Evolutionary conservation across 2,797 vertebrate species (phyloP), one percentile per base, ranked within the genome.

Genomic region (Tokudaia tokunoshimensis): DNA sequence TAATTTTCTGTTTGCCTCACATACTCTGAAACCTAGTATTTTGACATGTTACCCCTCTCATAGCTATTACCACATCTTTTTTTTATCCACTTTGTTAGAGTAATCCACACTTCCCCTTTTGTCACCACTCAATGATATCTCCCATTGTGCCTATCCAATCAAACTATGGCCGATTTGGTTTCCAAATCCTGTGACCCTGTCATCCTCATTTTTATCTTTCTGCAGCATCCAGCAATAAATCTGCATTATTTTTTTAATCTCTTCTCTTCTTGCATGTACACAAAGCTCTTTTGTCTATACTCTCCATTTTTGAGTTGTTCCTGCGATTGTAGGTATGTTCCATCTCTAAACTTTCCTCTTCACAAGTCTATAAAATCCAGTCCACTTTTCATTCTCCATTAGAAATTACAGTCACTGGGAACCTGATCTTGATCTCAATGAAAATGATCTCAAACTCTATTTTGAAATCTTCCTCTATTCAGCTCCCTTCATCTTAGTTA

Each of bases 1-100:
- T 90, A 17, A 6, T 17, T 86, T 65, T 55, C 59, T 59, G 76
- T 55, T 83, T 41, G 86, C 50, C 50, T 31, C 0, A 59, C 12
- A 4, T 91, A 57, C n/a, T 90, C 81, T 67, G 79, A 91, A 82
- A 92, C 41, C 41, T 61, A 91, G 52, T 41, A 26, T 86, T 87
- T 65, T 74, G 47, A 31, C 34, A 89, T 44, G 10, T 10, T 65
- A 41, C 15, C 44, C 19, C 72, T 80, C 19, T 89, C 55, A 72
- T 2, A 6, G 31, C 15, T 13, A 86, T 5, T 63, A 31, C 74
- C 24, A 31, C 2, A 11, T 57, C 31, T 59, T 9, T 44, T 17
- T 92, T 63, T 92, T 31, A 79, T 22, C 6, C 12, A 20, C 52
- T 37, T 67, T 82, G 59, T 83, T 65, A 80, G 17, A 34, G 7